These are phyloP conservation scores for Clanis bilineata DNA, from an alignment of 2,888 invertebrate species.

Conservation along the genomic window DNA sequence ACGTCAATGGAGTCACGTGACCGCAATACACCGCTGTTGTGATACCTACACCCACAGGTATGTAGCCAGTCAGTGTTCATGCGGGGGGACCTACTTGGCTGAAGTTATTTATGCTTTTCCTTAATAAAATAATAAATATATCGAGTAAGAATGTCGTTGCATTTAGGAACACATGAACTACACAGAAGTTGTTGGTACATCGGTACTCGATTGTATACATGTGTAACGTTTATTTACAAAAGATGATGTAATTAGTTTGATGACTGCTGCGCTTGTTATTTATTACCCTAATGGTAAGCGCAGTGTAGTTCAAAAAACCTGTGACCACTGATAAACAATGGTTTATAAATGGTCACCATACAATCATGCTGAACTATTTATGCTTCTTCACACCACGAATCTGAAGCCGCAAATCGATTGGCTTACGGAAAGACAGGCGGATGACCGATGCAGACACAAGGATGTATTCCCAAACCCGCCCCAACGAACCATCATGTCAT, in stretches of 20 bases:
- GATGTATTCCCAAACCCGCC: no score
- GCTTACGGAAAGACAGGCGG: no score
- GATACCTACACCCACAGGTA: conserved; percentile 35
- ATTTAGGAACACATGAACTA: neutral
- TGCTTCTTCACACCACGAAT: no score
- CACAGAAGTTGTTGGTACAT: neutral
- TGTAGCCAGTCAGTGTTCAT: conserved; percentile 6
- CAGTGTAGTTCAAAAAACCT: no score
- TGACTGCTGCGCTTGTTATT: neutral
- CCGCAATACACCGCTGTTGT: conserved; percentile 41
- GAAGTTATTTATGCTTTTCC: neutral
- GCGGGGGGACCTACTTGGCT: neutral
- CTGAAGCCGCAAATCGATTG: no score
- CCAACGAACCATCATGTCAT: no score
- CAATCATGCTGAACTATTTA: no score
- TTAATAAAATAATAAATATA: neutral
- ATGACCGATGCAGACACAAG: no score
- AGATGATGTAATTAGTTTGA: neutral
- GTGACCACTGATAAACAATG: no score
- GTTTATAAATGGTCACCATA: no score
- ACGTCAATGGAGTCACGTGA: conserved; percentile 87
- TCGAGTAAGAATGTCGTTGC: neutral
- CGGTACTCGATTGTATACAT: neutral
- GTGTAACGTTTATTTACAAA: neutral
- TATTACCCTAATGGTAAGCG: no score